phyloP scores from a whole-genome alignment of 2,113 vertebrate genomes.

The Nothobranchius furzeri region DNA sequence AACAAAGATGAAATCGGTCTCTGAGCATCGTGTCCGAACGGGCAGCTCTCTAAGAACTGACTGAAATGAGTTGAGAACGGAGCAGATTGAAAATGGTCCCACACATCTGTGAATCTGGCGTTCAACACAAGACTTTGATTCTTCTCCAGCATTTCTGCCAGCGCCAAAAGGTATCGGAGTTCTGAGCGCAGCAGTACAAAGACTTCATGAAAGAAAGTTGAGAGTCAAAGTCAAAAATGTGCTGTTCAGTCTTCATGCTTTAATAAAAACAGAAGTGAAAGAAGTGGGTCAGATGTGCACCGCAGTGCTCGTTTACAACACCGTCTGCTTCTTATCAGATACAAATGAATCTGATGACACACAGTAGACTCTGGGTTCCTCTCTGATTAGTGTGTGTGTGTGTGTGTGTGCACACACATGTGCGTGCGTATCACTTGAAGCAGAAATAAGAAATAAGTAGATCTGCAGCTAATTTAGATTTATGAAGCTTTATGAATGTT shows the following conservation, averaged over 20 bases:
- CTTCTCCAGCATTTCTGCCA: neutral
- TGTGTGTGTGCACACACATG: neutral
- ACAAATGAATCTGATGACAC: neutral
- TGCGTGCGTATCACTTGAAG: neutral
- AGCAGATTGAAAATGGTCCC: neutral
- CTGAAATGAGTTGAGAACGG: neutral
- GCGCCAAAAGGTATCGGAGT: neutral
- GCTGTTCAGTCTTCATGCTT: neutral
- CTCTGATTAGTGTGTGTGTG: no score
- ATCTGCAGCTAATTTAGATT: neutral
- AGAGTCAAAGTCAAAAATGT: neutral
- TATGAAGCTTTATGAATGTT: neutral
- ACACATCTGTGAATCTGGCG: neutral
- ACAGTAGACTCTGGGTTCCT: no score
- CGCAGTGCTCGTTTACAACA: slow-evolving; percentile 25
- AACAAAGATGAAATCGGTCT: no score
- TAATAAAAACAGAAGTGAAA: slow-evolving; percentile 6
- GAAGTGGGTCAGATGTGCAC: slow-evolving; percentile 40
- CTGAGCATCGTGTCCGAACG: neutral
- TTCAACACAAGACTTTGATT: neutral
- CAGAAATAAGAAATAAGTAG: neutral
- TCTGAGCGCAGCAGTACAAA: neutral
- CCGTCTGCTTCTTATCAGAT: slow-evolving; percentile 29
- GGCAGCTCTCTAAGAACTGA: neutral
- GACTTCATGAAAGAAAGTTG: slow-evolving; percentile 7